Conservation (phyloP, 2,888 invertebrate species). For the Polia nebulosa region DNA sequence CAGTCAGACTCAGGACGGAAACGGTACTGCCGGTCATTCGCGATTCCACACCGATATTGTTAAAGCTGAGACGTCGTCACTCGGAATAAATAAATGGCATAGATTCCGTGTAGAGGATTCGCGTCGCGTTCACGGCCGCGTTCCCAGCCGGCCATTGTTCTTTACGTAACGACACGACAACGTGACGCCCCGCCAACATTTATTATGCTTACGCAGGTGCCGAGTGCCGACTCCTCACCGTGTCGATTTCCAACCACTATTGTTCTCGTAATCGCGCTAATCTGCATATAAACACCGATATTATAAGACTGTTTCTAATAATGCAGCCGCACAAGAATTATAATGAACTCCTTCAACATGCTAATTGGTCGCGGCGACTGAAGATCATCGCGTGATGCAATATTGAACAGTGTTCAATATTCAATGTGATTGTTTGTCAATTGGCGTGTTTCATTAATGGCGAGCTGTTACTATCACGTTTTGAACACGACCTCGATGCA, state of each 20-base stretch:
- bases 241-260: slow-evolving; percentile 84
- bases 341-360: slow-evolving; percentile 61
- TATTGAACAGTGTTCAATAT: slow-evolving; percentile 48
- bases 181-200: slow-evolving; percentile 75
- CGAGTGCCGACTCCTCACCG: slow-evolving; percentile 78
- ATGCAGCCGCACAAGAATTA: slow-evolving; percentile 55
- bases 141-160: slow-evolving; percentile 88
- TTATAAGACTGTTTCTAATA: slow-evolving; percentile 65
- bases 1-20: slow-evolving; percentile 78
- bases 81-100: slow-evolving; percentile 82
- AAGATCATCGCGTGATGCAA: slow-evolving; percentile 52
- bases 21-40: slow-evolving; percentile 83
- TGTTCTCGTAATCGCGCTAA: slow-evolving; percentile 79
- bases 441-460: slow-evolving; percentile 52
- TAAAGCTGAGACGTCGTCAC: slow-evolving; percentile 81
- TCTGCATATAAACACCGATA: slow-evolving; percentile 69
- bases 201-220: slow-evolving; percentile 82
- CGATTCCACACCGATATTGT: slow-evolving; percentile 83
- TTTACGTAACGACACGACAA: slow-evolving; percentile 85
- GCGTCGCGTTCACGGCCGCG: slow-evolving; percentile 85
- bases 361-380: slow-evolving; percentile 48
- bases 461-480: slow-evolving; percentile 47
- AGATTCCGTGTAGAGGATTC: slow-evolving; percentile 75
- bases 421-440: slow-evolving; percentile 59
- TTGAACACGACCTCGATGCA: slow-evolving; percentile 60